Evolutionary conservation across 2,888 invertebrate species (phyloP).

Genomic region (Thymelicus sylvestris): DNA sequence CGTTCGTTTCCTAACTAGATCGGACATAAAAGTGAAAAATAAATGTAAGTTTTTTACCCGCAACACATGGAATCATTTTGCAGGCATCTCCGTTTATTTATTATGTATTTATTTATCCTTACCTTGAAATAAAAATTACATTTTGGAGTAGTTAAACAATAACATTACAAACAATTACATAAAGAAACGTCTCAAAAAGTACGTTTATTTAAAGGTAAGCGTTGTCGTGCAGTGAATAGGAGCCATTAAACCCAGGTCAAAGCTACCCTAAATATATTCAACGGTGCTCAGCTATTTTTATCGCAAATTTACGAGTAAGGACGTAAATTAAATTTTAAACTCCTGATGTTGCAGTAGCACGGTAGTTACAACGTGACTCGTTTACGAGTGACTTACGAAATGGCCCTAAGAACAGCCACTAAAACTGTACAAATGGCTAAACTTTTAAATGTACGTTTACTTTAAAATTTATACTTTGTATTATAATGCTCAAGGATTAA

Average conservation of each 20-base stretch:
- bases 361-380: slow-evolving; percentile 30
- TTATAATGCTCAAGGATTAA: too few relatives aligned
- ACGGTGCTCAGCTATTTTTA: slow-evolving; percentile 44
- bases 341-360: slow-evolving; percentile 41
- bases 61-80: too few relatives aligned
- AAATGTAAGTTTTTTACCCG: too few relatives aligned
- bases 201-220: not conserved
- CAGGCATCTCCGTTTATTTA: too few relatives aligned
- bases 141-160: too few relatives aligned
- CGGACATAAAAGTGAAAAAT: too few relatives aligned
- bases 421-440: slow-evolving; percentile 4
- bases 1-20: too few relatives aligned
- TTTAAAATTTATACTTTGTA: not conserved
- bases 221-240: slow-evolving; percentile 21
- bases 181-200: too few relatives aligned
- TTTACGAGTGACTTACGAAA: slow-evolving; percentile 17
- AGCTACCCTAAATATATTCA: slow-evolving; percentile 45
- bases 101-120: too few relatives aligned
- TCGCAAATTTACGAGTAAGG: slow-evolving; percentile 46
- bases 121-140: too few relatives aligned
- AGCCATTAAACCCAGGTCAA: slow-evolving; percentile 34
- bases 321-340: slow-evolving; percentile 47
- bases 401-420: slow-evolving; percentile 7
- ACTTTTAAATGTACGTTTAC: not conserved
- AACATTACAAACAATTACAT: too few relatives aligned